Percentiles rank a stretch among this genome's conserved stretches.
phyloP scores from a whole-genome alignment of 2,888 invertebrate species.

The Aporophyla lueneburgensis region DNA sequence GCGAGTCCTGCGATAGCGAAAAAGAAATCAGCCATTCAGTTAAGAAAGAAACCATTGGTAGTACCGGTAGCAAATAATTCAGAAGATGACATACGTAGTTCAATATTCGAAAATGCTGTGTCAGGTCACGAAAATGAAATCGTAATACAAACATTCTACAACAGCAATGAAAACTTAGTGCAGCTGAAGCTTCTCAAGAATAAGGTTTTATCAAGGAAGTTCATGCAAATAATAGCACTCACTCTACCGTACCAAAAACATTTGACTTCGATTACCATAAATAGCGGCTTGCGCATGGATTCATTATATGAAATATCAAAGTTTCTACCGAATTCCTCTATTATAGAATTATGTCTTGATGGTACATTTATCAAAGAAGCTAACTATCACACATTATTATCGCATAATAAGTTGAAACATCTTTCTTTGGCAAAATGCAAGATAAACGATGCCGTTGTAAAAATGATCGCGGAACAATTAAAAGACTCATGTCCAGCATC shows the following conservation, averaged over 20 bases:
- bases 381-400: conserved; percentile 75
- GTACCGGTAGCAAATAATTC: neutral
- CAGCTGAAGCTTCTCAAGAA: conserved; percentile 75
- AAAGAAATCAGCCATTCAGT: neutral
- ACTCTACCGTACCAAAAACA: conserved; percentile 71
- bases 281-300: conserved; percentile 68
- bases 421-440: conserved; percentile 79
- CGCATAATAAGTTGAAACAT: conserved; percentile 67
- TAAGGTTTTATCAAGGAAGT: conserved; percentile 67
- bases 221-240: conserved; percentile 75
- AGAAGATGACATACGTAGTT: neutral
- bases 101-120: neutral
- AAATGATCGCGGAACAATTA: conserved; percentile 72
- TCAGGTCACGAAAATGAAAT: neutral
- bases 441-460: conserved; percentile 74
- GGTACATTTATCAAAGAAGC: conserved; percentile 69
- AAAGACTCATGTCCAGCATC: conserved; percentile 71
- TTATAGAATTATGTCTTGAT: conserved; percentile 80
- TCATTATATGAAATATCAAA: conserved; percentile 75
- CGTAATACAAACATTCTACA: conserved; percentile 69
- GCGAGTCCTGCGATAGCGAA: neutral
- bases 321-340: conserved; percentile 69
- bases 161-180: conserved; percentile 69
- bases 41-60: neutral
- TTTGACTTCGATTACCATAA: conserved; percentile 71